phyloP scores from a whole-genome alignment of 2,797 vertebrate species.

The Gambelia wislizenii region DNA sequence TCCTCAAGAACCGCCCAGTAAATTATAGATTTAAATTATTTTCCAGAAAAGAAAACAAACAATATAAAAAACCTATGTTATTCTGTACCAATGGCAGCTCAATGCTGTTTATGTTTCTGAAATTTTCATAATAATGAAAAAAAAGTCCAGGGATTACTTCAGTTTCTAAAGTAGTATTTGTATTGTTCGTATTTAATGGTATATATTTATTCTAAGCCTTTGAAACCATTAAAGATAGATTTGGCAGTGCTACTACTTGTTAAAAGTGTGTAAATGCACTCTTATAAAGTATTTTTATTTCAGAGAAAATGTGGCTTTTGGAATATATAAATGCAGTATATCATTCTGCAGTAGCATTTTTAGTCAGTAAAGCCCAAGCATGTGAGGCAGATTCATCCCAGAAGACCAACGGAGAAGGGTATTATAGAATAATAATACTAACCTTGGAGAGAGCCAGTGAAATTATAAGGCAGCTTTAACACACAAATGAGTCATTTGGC shows the following conservation, averaged over 20 bases:
- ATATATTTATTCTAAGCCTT: constrained; percentile 63
- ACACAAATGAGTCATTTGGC: constrained; percentile 38
- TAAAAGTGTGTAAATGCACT: constrained; percentile 55
- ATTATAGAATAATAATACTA: constrained; percentile 58
- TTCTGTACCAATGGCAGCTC: constrained; percentile 65
- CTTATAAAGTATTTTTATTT: constrained; percentile 45
- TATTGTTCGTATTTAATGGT: constrained; percentile 56
- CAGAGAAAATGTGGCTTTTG: constrained; percentile 47
- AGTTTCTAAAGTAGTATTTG: constrained; percentile 58
- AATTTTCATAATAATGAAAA: constrained; percentile 69
- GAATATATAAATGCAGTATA: constrained; percentile 49
- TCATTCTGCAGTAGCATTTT: constrained; percentile 52
- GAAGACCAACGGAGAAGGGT: constrained; percentile 51
- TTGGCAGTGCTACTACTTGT: constrained; percentile 57
- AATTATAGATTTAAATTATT: constrained; percentile 72
- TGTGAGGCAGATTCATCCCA: constrained; percentile 41
- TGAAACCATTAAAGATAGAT: constrained; percentile 57
- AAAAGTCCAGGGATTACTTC: constrained; percentile 61
- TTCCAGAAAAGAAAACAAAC: constrained; percentile 55
- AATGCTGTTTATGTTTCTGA: constrained; percentile 67
- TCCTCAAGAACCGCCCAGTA: constrained; percentile 74
- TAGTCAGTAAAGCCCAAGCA: constrained; percentile 42
- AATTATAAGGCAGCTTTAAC: constrained; percentile 44
- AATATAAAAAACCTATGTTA: constrained; percentile 69
- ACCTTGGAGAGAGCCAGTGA: constrained; percentile 44